Base-by-base conservation (phyloP, 1,140 invertebrate species). In the Eulimnadia texana region DNA sequence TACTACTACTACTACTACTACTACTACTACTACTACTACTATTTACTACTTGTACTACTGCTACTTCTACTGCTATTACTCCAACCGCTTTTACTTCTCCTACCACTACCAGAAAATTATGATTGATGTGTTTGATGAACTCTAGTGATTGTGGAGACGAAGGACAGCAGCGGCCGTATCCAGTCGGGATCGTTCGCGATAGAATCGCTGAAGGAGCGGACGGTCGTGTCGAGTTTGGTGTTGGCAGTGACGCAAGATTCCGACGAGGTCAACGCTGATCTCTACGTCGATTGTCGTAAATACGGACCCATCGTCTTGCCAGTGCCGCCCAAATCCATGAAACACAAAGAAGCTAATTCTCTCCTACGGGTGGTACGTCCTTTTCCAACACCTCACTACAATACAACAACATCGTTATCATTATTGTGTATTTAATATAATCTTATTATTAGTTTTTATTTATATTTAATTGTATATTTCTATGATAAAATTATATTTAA, bases 71-170 rank as follows among this genome's bases (percentile, higher is more conserved):
- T n/a, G n/a, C n/a, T n/a, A n/a, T n/a, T n/a, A n/a, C n/a, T n/a
- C n/a, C n/a, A n/a, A n/a, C n/a, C n/a, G n/a, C n/a, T n/a, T n/a
- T n/a, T n/a, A n/a, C n/a, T n/a, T n/a, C n/a, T n/a, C n/a, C n/a
- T n/a, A n/a, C n/a, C n/a, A n/a, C n/a, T n/a, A n/a, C n/a, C n/a
- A n/a, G n/a, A n/a, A n/a, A n/a, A n/a, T n/a, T n/a, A n/a, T n/a
- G n/a, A n/a, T n/a, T n/a, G n/a, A n/a, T n/a, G n/a, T n/a, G n/a
- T n/a, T n/a, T n/a, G n/a, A n/a, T n/a, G n/a, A n/a, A n/a, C n/a
- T 66, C 28, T 66, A 84, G 82, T 84, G 2, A 75, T 82, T 27
- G 69, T 82, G 10, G 80, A 82, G 66, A 80, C 76, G 0, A 65
- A 77, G 11, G 76, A 80, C 62, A 71, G 16, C 22, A 33, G 80